A percentile compares a stretch with the other conserved stretches of the same genome.
phyloP scores from a whole-genome alignment of 2,797 vertebrate species.

The Champsocephalus esox region DNA sequence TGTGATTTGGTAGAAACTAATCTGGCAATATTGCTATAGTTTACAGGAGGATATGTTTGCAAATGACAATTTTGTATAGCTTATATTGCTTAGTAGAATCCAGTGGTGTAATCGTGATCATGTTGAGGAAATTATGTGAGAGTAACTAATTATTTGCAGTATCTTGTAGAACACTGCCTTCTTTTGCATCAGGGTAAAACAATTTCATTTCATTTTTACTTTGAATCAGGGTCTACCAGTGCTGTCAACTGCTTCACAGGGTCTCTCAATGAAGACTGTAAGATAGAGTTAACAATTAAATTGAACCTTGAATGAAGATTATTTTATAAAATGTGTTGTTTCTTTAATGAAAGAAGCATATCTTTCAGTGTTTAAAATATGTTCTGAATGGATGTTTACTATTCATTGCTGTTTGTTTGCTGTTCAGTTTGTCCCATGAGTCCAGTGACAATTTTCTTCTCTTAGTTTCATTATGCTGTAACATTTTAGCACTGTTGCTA shows the following conservation, averaged over 20 bases:
- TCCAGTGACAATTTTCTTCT: conserved; percentile 14
- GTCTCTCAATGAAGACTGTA: background rate
- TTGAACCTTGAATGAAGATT: background rate
- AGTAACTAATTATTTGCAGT: too few species aligned
- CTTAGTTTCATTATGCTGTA: conserved; percentile 22
- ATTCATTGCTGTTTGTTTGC: conserved; percentile 11
- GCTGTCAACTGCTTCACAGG: background rate
- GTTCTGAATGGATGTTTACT: conserved; percentile 7
- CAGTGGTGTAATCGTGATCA: too few species aligned
- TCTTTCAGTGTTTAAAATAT: background rate
- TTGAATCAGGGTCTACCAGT: background rate
- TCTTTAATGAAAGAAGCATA: background rate
- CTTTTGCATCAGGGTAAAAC: background rate
- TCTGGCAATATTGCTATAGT: too few species aligned
- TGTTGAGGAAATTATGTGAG: too few species aligned
- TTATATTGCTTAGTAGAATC: too few species aligned
- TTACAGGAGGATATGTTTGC: too few species aligned
- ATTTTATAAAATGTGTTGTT: background rate
- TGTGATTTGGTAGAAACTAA: too few species aligned
- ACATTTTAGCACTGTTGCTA: conserved; percentile 18
- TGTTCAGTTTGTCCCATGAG: conserved; percentile 13
- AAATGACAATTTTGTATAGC: too few species aligned
- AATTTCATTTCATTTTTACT: conserved; percentile 1
- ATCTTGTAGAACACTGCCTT: too few species aligned
- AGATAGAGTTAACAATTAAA: background rate